Conservation (phyloP, 2,888 invertebrate species). For the Drosophila lacicola region DNA sequence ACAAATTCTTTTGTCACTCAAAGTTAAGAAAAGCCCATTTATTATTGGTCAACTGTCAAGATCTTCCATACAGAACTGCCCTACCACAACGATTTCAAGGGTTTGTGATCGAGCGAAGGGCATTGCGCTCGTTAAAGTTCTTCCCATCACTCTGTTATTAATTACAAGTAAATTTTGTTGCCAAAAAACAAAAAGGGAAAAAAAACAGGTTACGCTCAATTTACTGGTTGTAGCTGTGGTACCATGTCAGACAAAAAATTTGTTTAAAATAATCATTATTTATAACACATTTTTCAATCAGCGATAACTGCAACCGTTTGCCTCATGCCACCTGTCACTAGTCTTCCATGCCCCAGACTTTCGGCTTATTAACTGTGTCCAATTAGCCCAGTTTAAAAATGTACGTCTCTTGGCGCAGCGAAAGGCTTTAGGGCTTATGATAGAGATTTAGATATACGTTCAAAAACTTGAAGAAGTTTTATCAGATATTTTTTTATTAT, state of each 20-base stretch:
- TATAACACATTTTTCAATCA: slow-evolving; percentile 37
- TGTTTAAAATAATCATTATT: slow-evolving; percentile 4
- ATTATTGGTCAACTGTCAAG: slow-evolving; percentile 39
- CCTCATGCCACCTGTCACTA: background rate
- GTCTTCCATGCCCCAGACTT: slow-evolving; percentile 22
- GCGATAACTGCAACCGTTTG: slow-evolving; percentile 23
- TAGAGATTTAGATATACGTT: slow-evolving; percentile 16
- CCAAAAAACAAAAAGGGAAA: background rate
- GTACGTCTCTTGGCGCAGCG: slow-evolving; percentile 6
- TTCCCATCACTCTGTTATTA: slow-evolving; percentile 10
- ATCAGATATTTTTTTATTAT: slow-evolving; percentile 19
- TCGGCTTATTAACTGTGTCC: slow-evolving; percentile 43
- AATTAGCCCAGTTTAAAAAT: slow-evolving; percentile 47
- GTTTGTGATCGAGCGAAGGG: slow-evolving; percentile 49
- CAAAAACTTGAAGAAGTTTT: slow-evolving; percentile 1
- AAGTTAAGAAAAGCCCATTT: slow-evolving; percentile 16
- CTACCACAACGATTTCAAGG: slow-evolving; percentile 33
- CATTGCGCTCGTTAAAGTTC: slow-evolving; percentile 55
- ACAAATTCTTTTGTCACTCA: slow-evolving; percentile 25
- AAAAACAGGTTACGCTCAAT: slow-evolving; percentile 36
- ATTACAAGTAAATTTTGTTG: slow-evolving; percentile 16
- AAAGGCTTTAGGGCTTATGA: slow-evolving; percentile 13
- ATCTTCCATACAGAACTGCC: slow-evolving; percentile 52
- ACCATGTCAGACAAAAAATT: background rate
- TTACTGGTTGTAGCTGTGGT: background rate